Conservation (phyloP, 2,888 invertebrate genomes). For the Seira ritae region DNA sequence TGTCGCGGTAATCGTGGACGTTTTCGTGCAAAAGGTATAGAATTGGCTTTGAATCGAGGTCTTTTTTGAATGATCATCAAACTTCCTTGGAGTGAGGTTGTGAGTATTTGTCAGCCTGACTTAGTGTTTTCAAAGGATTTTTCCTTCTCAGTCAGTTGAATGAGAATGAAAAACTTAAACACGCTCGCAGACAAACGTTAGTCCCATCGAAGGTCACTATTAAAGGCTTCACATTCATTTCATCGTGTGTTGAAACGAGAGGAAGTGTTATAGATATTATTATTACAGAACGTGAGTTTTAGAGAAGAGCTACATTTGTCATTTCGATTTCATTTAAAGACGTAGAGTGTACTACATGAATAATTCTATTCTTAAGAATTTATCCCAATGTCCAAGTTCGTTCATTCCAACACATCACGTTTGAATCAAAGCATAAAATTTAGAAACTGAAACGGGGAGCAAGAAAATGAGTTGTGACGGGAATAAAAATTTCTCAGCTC, state of each 20-base stretch:
- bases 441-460: neutral
- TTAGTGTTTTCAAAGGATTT: too few relatives aligned
- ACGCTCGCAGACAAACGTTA: constrained; percentile 26
- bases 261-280: too few relatives aligned
- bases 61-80: too few relatives aligned
- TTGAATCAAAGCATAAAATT: neutral
- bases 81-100: too few relatives aligned
- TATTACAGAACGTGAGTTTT: neutral
- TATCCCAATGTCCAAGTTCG: neutral
- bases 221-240: neutral
- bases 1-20: neutral
- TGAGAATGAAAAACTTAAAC: neutral
- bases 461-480: neutral
- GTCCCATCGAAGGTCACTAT: constrained; percentile 48
- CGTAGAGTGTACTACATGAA: neutral
- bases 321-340: neutral
- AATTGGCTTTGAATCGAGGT: neutral
- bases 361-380: neutral
- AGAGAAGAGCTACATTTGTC: neutral
- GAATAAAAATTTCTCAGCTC: too few relatives aligned
- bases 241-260: too few relatives aligned
- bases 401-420: neutral
- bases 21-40: neutral
- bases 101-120: too few relatives aligned
- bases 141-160: neutral